Conservation (phyloP, 2,113 vertebrate species). For the Leucopsar rothschildi region DNA sequence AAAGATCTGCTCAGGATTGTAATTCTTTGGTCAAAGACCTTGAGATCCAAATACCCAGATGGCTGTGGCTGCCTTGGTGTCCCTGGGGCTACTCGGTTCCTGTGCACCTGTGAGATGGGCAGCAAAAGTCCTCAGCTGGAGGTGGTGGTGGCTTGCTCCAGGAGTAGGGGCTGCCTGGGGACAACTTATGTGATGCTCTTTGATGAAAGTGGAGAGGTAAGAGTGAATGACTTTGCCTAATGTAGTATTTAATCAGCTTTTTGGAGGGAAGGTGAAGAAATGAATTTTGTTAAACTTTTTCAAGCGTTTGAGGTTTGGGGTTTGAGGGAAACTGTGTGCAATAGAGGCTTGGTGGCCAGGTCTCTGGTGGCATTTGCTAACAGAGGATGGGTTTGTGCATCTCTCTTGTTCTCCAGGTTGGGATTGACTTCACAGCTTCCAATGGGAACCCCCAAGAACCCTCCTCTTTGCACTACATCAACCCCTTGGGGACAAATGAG, state of each 20-base stretch:
- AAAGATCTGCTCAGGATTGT: not conserved
- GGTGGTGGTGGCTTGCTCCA: not conserved
- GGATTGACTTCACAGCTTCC: constrained; percentile 98
- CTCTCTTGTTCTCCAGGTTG: constrained; percentile 77
- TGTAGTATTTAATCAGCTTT: not conserved
- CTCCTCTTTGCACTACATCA: constrained; percentile 95
- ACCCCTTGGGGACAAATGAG: constrained; percentile 94
- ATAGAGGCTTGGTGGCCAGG: not conserved
- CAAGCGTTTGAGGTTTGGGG: not conserved
- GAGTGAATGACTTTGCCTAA: not conserved
- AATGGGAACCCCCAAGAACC: constrained; percentile 93
- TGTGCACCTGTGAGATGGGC: not conserved
- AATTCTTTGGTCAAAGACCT: not conserved
- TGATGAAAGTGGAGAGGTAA: not conserved
- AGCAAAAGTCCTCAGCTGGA: not conserved
- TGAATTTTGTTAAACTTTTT: not conserved
- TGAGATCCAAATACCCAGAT: not conserved
- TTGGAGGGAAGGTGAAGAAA: not conserved
- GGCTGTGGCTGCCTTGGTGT: not conserved
- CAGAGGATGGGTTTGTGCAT: not conserved
- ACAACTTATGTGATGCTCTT: not conserved
- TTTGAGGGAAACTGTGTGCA: not conserved
- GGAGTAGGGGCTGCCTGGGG: not conserved
- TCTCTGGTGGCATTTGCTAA: not conserved
- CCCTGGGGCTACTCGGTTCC: not conserved